phyloP scores from a whole-genome alignment of 2,113 vertebrate species.

The Ardeotis arabs region DNA sequence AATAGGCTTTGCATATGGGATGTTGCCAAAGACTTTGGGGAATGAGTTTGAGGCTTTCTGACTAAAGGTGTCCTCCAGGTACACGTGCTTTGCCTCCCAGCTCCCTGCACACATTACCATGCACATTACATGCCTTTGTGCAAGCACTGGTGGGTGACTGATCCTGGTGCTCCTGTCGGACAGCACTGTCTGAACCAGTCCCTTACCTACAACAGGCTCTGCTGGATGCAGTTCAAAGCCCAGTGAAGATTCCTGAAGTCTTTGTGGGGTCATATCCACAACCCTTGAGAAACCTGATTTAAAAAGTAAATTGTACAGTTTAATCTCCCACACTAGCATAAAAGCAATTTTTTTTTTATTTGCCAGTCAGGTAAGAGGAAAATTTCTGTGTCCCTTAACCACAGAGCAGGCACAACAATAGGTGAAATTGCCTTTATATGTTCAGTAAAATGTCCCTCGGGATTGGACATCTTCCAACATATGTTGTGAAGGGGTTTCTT shows the following conservation, averaged over 20 bases:
- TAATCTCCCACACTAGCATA: neutral
- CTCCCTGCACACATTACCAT: neutral
- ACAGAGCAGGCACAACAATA: neutral
- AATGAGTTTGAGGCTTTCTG: neutral
- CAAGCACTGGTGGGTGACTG: neutral
- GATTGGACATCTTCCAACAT: neutral
- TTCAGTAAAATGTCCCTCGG: neutral
- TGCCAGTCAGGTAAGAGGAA: neutral
- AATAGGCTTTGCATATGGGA: neutral
- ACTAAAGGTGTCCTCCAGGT: neutral
- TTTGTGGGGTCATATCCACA: neutral
- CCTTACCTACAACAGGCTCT: neutral
- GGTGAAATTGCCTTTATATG: neutral
- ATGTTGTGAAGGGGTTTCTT: neutral
- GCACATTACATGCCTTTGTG: neutral
- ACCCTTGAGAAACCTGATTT: neutral
- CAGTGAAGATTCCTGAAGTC: neutral
- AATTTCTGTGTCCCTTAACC: neutral
- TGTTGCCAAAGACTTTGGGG: neutral
- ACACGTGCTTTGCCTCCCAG: neutral
- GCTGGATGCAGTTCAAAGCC: neutral
- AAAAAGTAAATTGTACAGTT: neutral
- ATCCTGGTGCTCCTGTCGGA: neutral
- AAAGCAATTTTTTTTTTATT: neutral
- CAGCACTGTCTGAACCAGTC: neutral